These are phyloP conservation scores for Centropus unirufus DNA, from an alignment of 2,113 vertebrate genomes.

Conservation along the genomic window DNA sequence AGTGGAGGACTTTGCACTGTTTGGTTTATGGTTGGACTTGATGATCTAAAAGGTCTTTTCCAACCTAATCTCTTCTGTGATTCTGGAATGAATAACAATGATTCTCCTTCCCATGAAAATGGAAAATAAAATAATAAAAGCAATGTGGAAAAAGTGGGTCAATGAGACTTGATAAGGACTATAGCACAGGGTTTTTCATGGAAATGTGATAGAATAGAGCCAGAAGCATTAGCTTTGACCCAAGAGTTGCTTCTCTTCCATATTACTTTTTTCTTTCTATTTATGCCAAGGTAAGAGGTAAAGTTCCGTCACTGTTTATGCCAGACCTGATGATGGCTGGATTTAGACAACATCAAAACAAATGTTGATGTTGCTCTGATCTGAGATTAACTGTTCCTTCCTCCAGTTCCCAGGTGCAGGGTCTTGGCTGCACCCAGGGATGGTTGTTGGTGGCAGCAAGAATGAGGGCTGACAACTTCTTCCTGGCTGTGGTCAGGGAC, in stretches of 20 bases:
- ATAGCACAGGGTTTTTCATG: background rate
- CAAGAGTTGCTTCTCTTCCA: rapidly evolving
- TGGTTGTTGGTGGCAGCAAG: rapidly evolving
- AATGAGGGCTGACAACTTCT: background rate
- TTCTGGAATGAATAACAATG: background rate
- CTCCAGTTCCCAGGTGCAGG: rapidly evolving
- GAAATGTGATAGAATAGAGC: background rate
- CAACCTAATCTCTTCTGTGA: no score
- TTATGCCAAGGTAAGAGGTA: background rate
- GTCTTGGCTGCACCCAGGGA: no score
- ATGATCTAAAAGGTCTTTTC: no score
- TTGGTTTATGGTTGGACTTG: no score
- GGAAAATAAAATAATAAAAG: background rate
- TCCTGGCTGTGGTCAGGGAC: background rate
- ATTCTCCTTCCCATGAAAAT: background rate
- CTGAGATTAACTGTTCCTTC: background rate
- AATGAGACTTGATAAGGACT: background rate
- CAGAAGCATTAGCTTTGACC: background rate
- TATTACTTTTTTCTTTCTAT: background rate
- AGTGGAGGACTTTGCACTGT: no score
- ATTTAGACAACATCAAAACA: background rate
- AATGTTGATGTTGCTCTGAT: background rate
- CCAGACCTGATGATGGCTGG: background rate
- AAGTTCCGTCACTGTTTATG: background rate
- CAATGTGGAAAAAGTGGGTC: background rate